Conservation (phyloP, 2,888 invertebrate genomes). For the Mesorhabditis spiculigera region DNA sequence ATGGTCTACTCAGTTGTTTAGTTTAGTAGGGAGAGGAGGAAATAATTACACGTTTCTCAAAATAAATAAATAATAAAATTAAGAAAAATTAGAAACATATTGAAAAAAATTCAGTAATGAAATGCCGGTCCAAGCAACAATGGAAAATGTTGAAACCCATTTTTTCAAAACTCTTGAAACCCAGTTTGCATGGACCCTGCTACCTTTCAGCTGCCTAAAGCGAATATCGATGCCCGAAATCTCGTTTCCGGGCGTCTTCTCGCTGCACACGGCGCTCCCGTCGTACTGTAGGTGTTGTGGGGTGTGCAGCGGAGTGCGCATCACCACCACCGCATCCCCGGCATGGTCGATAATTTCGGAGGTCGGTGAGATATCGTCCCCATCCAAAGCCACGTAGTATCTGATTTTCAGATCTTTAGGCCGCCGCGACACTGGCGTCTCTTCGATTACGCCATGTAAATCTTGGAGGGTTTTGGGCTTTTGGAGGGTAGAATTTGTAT, state of each 20-base stretch:
- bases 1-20: no score
- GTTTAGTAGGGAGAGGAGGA: neutral
- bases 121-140: no score
- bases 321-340: neutral
- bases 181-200: neutral
- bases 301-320: conserved; percentile 10
- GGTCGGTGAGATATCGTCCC: neutral
- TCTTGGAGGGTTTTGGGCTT: no score
- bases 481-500: no score
- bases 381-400: neutral
- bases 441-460: neutral
- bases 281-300: neutral
- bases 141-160: no score
- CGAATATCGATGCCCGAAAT: conserved; percentile 35
- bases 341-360: neutral
- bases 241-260: conserved; percentile 15
- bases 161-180: neutral
- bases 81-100: no score
- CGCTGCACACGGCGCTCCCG: conserved; percentile 14
- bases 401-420: neutral
- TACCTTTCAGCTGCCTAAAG: conserved; percentile 37
- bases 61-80: neutral
- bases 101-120: no score
- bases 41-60: conserved; percentile 3
- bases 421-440: neutral